phyloP scores from a whole-genome alignment of 64 coral and sea anemone species.

The Montipora foliosa region DNA sequence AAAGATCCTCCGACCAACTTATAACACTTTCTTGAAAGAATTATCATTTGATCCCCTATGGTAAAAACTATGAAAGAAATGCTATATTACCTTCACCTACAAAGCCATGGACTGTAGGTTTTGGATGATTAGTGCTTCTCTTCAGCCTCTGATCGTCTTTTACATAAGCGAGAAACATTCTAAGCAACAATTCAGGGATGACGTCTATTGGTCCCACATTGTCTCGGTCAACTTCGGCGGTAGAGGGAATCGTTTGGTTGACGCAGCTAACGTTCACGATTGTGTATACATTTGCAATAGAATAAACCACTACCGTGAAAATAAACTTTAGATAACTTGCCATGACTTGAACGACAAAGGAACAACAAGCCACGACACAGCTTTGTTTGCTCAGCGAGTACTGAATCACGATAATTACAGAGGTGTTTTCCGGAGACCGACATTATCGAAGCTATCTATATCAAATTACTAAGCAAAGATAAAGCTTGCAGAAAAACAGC shows the following conservation, averaged over 20 bases:
- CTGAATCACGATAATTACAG: too few relatives aligned
- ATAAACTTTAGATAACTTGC: background rate
- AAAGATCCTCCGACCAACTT: background rate
- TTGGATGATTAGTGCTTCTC: background rate
- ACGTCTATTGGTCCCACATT: background rate
- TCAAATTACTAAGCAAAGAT: too few relatives aligned
- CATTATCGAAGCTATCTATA: too few relatives aligned
- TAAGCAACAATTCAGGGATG: background rate
- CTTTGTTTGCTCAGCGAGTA: too few relatives aligned
- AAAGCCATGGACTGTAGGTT: background rate
- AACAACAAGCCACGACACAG: background rate
- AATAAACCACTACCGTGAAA: background rate
- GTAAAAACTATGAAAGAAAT: too few relatives aligned
- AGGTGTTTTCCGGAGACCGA: too few relatives aligned
- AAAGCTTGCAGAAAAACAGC: too few relatives aligned
- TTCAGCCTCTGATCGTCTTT: background rate
- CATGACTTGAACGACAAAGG: background rate
- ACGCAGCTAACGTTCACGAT: background rate
- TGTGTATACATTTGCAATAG: background rate
- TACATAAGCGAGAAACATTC: background rate
- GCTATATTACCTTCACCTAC: constrained; percentile 24
- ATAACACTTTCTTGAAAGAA: background rate
- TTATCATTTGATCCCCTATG: background rate
- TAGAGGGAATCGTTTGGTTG: background rate
- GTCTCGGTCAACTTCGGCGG: background rate